A percentile compares a stretch with the other conserved stretches of the same genome.
phyloP scores from a whole-genome alignment of 2,113 vertebrate genomes.

The Meleagris gallopavo region DNA sequence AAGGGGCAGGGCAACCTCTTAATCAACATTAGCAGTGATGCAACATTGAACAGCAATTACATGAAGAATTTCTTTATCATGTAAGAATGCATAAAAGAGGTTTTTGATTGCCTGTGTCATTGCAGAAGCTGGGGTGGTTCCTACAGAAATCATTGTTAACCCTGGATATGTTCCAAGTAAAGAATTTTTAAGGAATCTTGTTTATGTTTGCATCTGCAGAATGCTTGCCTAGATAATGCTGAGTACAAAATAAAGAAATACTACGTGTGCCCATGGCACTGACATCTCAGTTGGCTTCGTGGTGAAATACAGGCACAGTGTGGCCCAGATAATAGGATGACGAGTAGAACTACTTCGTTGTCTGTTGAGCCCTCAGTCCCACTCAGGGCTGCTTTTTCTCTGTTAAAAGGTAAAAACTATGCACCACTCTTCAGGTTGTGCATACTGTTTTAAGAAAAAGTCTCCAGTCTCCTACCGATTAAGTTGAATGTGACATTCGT shows the following conservation, averaged over 20 bases:
- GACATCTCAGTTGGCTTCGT: neutral
- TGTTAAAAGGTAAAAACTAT: neutral
- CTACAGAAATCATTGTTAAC: neutral
- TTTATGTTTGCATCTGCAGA: neutral
- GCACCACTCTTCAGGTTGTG: neutral
- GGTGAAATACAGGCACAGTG: neutral
- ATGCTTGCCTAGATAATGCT: neutral
- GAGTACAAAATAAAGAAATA: neutral
- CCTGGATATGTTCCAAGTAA: neutral
- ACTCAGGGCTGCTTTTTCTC: neutral
- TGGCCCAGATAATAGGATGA: neutral
- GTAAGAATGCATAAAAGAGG: neutral
- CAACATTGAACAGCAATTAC: neutral
- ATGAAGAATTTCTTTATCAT: neutral
- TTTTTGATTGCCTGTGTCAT: neutral
- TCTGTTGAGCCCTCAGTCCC: neutral
- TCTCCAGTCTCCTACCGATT: neutral
- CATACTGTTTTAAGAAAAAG: neutral
- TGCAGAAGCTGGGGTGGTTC: neutral
- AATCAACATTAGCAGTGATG: neutral
- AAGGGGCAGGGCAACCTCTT: neutral
- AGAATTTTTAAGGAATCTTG: neutral
- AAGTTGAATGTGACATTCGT: neutral
- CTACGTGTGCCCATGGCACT: neutral
- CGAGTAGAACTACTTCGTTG: neutral